Evolutionary conservation across 2,797 vertebrate species (phyloP).

Genomic region (Strix occidentalis): DNA sequence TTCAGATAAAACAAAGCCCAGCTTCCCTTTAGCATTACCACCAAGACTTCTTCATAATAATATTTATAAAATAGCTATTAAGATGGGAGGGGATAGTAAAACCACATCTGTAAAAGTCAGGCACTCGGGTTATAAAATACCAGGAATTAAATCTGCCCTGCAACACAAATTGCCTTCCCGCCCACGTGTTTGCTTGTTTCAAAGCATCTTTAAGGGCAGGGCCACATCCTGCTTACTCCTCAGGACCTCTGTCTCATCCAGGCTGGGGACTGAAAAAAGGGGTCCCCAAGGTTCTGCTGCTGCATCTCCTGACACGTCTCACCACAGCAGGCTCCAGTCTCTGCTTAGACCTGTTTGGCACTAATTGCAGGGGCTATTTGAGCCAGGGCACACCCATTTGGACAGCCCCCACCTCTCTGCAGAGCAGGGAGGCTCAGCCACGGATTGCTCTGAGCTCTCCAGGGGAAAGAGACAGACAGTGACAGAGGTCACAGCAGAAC

Average conservation of each 20-base stretch:
- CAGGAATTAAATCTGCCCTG: slow-evolving; percentile 18
- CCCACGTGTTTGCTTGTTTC: not conserved
- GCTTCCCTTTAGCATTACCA: slow-evolving; percentile 43
- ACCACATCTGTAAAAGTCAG: slow-evolving; percentile 16
- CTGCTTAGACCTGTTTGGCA: not conserved
- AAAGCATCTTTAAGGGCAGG: not conserved
- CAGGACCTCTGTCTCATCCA: not conserved
- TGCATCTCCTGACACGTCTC: not conserved
- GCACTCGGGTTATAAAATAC: not conserved
- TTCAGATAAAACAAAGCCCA: slow-evolving; percentile 63
- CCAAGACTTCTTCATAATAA: slow-evolving; percentile 51
- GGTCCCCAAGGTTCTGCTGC: not conserved
- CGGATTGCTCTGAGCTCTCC: not conserved
- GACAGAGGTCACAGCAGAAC: not conserved
- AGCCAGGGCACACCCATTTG: not conserved
- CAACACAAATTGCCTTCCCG: not conserved
- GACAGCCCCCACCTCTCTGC: not conserved
- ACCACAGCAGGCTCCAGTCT: not conserved
- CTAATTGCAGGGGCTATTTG: too few relatives aligned
- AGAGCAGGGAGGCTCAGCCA: not conserved
- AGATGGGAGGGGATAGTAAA: slow-evolving; percentile 42
- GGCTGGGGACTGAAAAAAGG: not conserved
- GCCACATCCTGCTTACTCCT: not conserved
- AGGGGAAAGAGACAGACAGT: not conserved
- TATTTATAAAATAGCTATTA: slow-evolving; percentile 68